Percentiles rank a stretch among this genome's conserved stretches.
Conservation (phyloP, 2,113 vertebrate genomes). For the Hyla sarda region DNA sequence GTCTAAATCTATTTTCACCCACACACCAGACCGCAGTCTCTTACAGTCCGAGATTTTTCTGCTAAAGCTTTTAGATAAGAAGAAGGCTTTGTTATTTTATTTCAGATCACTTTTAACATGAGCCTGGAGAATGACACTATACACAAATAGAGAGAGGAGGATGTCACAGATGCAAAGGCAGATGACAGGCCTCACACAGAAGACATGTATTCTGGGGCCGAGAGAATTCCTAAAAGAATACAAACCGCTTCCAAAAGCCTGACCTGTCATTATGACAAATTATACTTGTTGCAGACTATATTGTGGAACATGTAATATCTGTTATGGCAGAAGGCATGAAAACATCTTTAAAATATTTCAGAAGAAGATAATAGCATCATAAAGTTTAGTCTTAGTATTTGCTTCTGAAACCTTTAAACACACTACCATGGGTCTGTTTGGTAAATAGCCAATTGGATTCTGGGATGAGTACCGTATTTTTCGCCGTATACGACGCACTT, state of each 20-base stretch:
- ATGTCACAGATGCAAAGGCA: constrained; percentile 26
- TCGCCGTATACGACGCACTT: too few species aligned
- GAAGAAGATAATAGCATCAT: background rate
- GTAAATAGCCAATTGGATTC: too few species aligned
- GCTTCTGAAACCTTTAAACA: too few species aligned
- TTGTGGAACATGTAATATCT: background rate
- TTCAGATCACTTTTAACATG: constrained; percentile 7
- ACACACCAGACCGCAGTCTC: background rate
- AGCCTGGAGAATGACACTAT: background rate
- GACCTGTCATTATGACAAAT: constrained; percentile 36
- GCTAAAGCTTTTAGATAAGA: background rate
- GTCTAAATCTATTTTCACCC: constrained; percentile 10
- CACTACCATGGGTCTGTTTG: too few species aligned
- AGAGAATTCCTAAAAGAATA: constrained; percentile 28
- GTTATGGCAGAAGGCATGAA: background rate
- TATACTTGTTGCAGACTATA: background rate
- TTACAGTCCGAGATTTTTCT: background rate
- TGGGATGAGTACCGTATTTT: too few species aligned
- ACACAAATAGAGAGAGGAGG: background rate
- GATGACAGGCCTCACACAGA: constrained; percentile 15
- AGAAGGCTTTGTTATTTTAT: background rate
- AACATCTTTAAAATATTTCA: background rate
- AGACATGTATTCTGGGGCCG: constrained; percentile 16
- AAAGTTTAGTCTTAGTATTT: too few species aligned
- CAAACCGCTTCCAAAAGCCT: background rate